Percentiles rank a stretch among this genome's conserved stretches.
phyloP scores from a whole-genome alignment of 1,140 invertebrate genomes.

The Anthonomus grandis region DNA sequence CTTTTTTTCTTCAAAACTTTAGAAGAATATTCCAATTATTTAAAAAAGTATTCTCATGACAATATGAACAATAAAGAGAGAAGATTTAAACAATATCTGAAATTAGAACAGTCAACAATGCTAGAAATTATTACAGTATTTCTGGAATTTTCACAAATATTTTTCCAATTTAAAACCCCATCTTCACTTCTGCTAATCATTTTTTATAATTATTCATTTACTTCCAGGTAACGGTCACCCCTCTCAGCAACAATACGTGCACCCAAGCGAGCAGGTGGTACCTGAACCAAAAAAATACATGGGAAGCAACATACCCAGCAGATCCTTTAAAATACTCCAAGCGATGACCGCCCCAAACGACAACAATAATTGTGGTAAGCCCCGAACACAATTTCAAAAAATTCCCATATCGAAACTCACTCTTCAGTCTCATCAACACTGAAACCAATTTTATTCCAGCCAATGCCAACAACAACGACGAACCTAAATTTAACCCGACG shows the following conservation, averaged over 20 bases:
- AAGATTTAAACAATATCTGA: too few species aligned
- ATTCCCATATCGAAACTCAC: too few species aligned
- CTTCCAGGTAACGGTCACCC: slow-evolving; percentile 48
- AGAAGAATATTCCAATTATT: too few species aligned
- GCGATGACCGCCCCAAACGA: slow-evolving; percentile 64
- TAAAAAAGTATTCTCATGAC: too few species aligned
- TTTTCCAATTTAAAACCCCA: too few species aligned
- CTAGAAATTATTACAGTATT: too few species aligned
- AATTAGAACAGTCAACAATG: too few species aligned
- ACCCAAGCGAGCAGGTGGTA: slow-evolving; percentile 65
- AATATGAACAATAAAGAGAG: too few species aligned
- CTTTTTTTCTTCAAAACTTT: too few species aligned
- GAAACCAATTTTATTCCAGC: slow-evolving; percentile 46
- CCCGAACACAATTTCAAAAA: not conserved
- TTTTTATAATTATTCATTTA: slow-evolving; percentile 19
- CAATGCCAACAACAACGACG: slow-evolving; percentile 42
- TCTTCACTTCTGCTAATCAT: not conserved
- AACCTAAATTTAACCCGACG: slow-evolving; percentile 38
- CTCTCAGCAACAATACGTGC: slow-evolving; percentile 58
- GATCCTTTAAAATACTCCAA: slow-evolving; percentile 81
- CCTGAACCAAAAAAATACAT: slow-evolving; percentile 75
- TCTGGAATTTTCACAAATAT: too few species aligned
- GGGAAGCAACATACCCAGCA: slow-evolving; percentile 79
- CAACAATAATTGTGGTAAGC: slow-evolving; percentile 43
- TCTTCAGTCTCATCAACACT: too few species aligned